Evolutionary conservation across 1,140 invertebrate genomes (phyloP), one percentile per base, ranked within the genome.

Genomic region (Hypsibius dujardini): DNA sequence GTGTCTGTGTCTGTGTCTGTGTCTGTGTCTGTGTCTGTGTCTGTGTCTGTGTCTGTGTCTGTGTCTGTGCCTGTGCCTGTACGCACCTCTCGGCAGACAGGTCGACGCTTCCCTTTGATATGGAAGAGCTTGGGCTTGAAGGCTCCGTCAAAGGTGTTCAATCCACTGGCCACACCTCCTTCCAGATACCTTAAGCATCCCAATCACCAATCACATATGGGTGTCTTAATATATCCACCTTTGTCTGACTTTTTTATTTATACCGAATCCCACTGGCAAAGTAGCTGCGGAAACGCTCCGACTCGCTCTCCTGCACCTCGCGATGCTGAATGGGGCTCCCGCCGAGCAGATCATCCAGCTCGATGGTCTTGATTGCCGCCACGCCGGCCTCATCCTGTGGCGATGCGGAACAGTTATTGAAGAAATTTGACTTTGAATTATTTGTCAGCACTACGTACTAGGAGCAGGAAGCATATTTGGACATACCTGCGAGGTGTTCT

Each of bases 231-330:
- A n/a, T n/a, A n/a, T n/a, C n/a, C n/a, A n/a, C n/a, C n/a, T n/a
- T n/a, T n/a, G n/a, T n/a, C n/a, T n/a, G n/a, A n/a, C n/a, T 42
- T 28, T 28, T 75, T 75, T 74, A n/a, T n/a, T n/a, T n/a, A n/a
- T 77, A 83, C 82, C 77, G 77, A 59, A 89, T 84, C 14, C 87
- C 87, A 75, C 84, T 84, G 74, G 85, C 85, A 77, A 94, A 95
- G 78, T 94, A 94, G 0, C 87, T 86, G 2, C 87, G 81, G 76
- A 95, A 90, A 45, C 89, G 80, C 0, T 86, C 80, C 73, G 88
- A 90, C 80, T 95, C 91, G 73, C 86, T 85, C 42, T 85, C 86
- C 77, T 92, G 87, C 1, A 86, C 85, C 78, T 95, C 91, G 1
- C 91, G 80, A 76, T 91, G 88, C 73, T 92, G 86, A 1, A 87